Base-by-base conservation (phyloP, 2,888 invertebrate species). In the Lithophane socia region DNA sequence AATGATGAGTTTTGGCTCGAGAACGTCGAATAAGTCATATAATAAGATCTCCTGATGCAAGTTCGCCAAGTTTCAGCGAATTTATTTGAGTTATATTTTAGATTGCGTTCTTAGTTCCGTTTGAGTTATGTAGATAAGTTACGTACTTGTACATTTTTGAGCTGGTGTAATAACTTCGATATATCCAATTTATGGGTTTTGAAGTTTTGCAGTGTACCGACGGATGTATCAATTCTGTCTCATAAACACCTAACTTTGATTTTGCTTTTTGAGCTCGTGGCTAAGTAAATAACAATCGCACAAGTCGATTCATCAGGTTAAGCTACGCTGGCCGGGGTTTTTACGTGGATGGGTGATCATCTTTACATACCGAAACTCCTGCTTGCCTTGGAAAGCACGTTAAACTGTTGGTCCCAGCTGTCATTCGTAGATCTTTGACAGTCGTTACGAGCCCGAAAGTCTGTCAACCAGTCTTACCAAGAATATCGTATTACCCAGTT, bases 1-100 rank as follows among this genome's bases (percentile, higher is more conserved):
- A 74, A 47, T 70, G 24, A 76, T 73, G 77, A 60, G 29, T 67
- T 86, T 86, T 82, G 67, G 61, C 66, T 79, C 24, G 44, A 37
- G 49, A 44, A 64, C 29, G 60, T 56, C 61, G 44, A 76, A 73
- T 77, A 79, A 79, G 65, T 80, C 75, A 71, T 76, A 74, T 72
- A 77, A 69, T 67, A 75, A 77, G 66, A 80, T 70, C 24, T 72
- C 12, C 42, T 42, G 63, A 42, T 42, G 54, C 66, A 72, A 65
- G 52, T 49, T 44, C 79, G 64, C 56, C 77, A 84, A 86, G 75
- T 75, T 84, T 64, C 56, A 21, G 60, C 12, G n/a, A 75, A 72
- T 74, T 75, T 73, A 60, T 81, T 82, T 61, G 64, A 52, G 66
- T 56, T 75, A 61, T 66, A 21, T 69, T 58, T 75, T 69, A 76